These are phyloP conservation scores for Iselma pallidipennis DNA, from an alignment of 2,888 invertebrate species.

Conservation along the genomic window DNA sequence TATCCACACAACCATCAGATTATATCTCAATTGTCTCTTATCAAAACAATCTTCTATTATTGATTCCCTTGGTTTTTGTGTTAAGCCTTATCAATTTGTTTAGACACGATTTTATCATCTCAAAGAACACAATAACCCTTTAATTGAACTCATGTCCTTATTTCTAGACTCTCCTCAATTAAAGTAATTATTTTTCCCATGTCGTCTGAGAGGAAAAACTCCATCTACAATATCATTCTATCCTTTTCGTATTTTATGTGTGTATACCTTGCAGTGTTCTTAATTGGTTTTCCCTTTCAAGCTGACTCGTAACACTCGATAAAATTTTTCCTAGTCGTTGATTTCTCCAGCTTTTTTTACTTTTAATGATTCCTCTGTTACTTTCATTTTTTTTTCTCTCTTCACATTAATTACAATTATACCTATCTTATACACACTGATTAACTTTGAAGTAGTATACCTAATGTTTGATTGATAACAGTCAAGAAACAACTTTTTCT, in stretches of 20 bases:
- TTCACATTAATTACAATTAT: not conserved
- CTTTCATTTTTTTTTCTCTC: not conserved
- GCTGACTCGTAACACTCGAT: not conserved
- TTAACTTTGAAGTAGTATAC: not conserved
- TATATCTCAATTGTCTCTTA: no score
- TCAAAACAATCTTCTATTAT: no score
- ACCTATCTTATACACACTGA: not conserved
- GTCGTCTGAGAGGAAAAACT: not conserved
- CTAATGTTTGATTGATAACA: no score
- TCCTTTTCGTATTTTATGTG: not conserved
- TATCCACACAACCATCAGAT: no score
- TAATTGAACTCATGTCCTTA: not conserved
- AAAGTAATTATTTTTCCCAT: not conserved
- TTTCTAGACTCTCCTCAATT: not conserved
- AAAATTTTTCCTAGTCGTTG: not conserved
- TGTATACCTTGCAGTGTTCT: not conserved
- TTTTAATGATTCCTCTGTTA: not conserved
- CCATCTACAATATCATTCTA: not conserved
- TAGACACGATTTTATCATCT: not conserved
- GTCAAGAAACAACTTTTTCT: not conserved
- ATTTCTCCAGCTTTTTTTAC: not conserved
- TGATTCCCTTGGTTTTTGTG: no score
- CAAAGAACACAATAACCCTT: not conserved
- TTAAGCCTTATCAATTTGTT: no score
- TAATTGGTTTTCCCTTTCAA: slow-evolving; percentile 1